Conservation (phyloP, 2,888 invertebrate species). For the Merodon equestris region DNA sequence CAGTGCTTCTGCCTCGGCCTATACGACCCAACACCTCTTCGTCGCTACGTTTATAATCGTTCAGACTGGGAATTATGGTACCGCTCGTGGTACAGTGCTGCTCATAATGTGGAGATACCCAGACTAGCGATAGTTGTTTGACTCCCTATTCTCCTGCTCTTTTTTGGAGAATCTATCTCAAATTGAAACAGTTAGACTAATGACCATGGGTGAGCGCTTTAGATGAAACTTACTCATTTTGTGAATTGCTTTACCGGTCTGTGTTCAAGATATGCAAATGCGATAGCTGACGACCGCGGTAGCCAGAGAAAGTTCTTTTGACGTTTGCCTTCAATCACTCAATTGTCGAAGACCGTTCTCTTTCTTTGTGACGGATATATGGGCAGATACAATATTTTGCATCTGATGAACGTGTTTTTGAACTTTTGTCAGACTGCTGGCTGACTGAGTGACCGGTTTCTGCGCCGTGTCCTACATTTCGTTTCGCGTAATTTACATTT, state of each 20-base stretch:
- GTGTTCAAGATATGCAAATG: constrained; percentile 32
- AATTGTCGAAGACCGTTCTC: constrained; percentile 24
- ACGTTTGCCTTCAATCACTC: constrained; percentile 16
- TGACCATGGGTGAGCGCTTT: constrained; percentile 9
- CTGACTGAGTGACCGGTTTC: constrained; percentile 27
- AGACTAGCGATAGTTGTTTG: not conserved
- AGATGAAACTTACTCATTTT: no score
- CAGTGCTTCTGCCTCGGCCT: constrained; percentile 37
- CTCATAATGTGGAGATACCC: no score
- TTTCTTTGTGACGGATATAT: no score
- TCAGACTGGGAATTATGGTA: constrained; percentile 42
- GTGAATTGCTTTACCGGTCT: no score
- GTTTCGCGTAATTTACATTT: constrained; percentile 19
- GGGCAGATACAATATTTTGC: not conserved
- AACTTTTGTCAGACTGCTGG: constrained; percentile 27
- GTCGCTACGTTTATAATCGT: constrained; percentile 49
- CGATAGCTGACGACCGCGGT: not conserved
- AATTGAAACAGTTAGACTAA: constrained; percentile 42
- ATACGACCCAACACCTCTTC: constrained; percentile 25
- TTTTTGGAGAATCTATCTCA: constrained; percentile 37
- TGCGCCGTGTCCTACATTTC: constrained; percentile 29
- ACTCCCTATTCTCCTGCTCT: not conserved
- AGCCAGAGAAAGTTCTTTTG: constrained; percentile 47
- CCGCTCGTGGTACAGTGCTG: constrained; percentile 30
- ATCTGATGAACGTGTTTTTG: constrained; percentile 27